Evolutionary conservation across 2,888 invertebrate genomes (phyloP), one percentile per base, ranked within the genome.

Genomic region (Leptura quadrifasciata): DNA sequence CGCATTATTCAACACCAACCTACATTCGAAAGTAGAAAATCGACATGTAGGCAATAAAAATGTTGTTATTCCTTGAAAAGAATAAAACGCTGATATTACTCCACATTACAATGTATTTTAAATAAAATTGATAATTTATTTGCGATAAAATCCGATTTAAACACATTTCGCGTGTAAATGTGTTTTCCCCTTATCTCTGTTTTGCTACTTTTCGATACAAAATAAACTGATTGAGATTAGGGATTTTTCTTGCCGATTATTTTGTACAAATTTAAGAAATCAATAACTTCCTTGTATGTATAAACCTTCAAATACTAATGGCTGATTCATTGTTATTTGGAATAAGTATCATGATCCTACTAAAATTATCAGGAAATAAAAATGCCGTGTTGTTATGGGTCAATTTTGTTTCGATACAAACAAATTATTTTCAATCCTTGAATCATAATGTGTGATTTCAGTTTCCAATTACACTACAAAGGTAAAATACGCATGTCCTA

Each of bases 1-100:
- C 58, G 69, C 57, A 69, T 58, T 57, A 20, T 17, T 39, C 58
- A 58, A 18, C 69, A 57, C 57, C 69, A 24, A 15, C 58, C 18
- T 35, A 31, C 27, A 39, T 60, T 47, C 31, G 39, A 15, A 35
- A 47, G 35, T 15, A 6, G 18, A 18, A 39, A 47, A 69, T 69
- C 31, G 27, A 68, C 27, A 18, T 17, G 24, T 54, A 17, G 5
- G 68, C 27, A 18, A 31, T 24, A 20, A 57, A 57, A 55, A 18
- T 2, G 17, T 55, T 57, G 27, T 57, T 35, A 68, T 54, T 17
- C 5, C 54, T 31, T 10, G 31, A 68, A 47, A 63, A 24, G 27
- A 60, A 5, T 6, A 15, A 27, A 15, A n/a, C 12, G 3, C 47
- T 6, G 6, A 5, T 47, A 47, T 47, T 47, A n/a, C n/a, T 47